phyloP scores from a whole-genome alignment of 2,113 vertebrate genomes.

The Corapipo altera region DNA sequence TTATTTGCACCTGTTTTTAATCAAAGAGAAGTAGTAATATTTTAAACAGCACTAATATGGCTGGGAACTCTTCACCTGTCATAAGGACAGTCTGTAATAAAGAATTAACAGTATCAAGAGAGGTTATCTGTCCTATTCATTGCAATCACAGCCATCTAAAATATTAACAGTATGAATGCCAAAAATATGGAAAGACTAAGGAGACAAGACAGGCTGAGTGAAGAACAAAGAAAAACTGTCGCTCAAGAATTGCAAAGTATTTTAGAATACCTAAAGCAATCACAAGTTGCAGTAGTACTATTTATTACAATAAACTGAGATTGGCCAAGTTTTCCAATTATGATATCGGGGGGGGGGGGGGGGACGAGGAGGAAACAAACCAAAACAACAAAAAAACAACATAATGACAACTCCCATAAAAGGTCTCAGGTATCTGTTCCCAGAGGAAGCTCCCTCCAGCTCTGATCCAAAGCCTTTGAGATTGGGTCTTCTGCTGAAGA shows the following conservation, averaged over 20 bases:
- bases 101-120: neutral
- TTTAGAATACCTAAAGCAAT: neutral
- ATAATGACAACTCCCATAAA: neutral
- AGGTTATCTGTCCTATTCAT: neutral
- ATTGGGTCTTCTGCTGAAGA: neutral
- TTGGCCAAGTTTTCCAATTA: neutral
- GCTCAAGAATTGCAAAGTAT: neutral
- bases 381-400: neutral
- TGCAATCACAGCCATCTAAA: neutral
- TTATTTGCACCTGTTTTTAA: neutral
- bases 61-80: neutral
- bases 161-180: neutral
- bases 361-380: no score
- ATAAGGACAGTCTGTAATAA: neutral
- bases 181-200: neutral
- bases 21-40: neutral
- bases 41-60: neutral
- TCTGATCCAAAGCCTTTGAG: neutral
- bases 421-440: neutral
- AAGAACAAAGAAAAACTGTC: neutral
- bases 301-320: neutral
- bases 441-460: neutral
- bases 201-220: neutral
- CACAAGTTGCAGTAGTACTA: neutral
- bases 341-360: accelerated